Evolutionary conservation across 2,113 vertebrate genomes (phyloP).

Genomic region (Hirundichthys speculiger): DNA sequence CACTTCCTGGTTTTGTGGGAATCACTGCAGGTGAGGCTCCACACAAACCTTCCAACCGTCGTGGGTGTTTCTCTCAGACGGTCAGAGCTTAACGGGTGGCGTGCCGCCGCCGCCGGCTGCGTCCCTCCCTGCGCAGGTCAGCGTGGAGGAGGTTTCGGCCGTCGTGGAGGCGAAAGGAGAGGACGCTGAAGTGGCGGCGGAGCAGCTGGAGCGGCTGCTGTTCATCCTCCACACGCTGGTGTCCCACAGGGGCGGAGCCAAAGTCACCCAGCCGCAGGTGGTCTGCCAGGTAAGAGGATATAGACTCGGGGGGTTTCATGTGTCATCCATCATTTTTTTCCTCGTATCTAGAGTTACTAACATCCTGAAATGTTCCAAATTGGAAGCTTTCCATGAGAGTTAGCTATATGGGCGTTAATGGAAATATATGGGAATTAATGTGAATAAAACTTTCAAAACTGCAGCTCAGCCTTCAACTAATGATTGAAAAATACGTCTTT

Average conservation of each 20-base stretch:
- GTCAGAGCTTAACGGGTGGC: no score
- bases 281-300: conserved; percentile 85
- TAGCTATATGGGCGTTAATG: no score
- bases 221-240: conserved; percentile 85
- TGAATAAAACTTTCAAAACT: no score
- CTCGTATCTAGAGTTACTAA: no score
- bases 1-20: conserved; percentile 88
- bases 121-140: conserved; percentile 39
- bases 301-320: no score
- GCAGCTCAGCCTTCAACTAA: no score
- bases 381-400: no score
- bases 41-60: background rate
- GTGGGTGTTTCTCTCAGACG: background rate
- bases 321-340: no score
- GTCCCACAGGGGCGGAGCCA: conserved; percentile 85
- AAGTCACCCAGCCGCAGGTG: conserved; percentile 83
- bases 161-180: conserved; percentile 41
- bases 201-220: conserved; percentile 89
- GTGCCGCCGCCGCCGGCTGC: background rate
- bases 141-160: conserved; percentile 53
- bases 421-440: no score
- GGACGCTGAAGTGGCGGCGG: conserved; percentile 65
- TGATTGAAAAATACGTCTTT: no score
- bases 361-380: no score
- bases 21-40: conserved; percentile 84